phyloP scores from a whole-genome alignment of 2,888 invertebrate genomes.

The Trichopoda pennipes region DNA sequence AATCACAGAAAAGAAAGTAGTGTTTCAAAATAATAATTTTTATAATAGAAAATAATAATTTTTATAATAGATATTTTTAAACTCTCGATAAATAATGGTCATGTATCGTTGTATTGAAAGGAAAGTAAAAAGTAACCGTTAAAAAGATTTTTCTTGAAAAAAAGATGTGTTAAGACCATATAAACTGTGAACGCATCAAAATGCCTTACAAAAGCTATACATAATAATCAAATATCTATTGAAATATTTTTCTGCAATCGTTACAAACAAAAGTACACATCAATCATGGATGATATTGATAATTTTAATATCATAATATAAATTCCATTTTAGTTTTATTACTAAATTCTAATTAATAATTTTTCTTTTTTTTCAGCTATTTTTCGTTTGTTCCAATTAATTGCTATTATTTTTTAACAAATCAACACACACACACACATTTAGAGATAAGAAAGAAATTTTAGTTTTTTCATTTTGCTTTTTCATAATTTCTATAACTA shows the following conservation, averaged over 20 bases:
- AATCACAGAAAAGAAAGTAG: too few species aligned
- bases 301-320: conserved; percentile 25
- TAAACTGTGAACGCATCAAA: too few species aligned
- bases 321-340: conserved; percentile 48
- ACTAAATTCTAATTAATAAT: conserved; percentile 63
- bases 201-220: too few species aligned
- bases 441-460: conserved; percentile 47
- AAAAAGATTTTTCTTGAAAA: too few species aligned
- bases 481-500: conserved; percentile 39
- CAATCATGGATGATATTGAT: conserved; percentile 27
- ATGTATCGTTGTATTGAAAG: too few species aligned
- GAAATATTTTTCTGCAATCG: conserved; percentile 49
- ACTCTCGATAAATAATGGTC: too few species aligned
- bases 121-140: too few species aligned
- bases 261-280: conserved; percentile 33
- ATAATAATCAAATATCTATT: not conserved
- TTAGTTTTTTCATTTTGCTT: conserved; percentile 1
- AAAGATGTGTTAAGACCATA: too few species aligned
- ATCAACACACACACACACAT: conserved; percentile 65
- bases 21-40: too few species aligned
- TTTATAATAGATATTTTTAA: too few species aligned
- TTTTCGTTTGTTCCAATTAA: conserved; percentile 32
- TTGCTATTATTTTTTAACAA: conserved; percentile 32
- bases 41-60: too few species aligned
- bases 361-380: conserved; percentile 20